Evolutionary conservation across 2,113 vertebrate species (phyloP).

Genomic region (Jacana jacana): DNA sequence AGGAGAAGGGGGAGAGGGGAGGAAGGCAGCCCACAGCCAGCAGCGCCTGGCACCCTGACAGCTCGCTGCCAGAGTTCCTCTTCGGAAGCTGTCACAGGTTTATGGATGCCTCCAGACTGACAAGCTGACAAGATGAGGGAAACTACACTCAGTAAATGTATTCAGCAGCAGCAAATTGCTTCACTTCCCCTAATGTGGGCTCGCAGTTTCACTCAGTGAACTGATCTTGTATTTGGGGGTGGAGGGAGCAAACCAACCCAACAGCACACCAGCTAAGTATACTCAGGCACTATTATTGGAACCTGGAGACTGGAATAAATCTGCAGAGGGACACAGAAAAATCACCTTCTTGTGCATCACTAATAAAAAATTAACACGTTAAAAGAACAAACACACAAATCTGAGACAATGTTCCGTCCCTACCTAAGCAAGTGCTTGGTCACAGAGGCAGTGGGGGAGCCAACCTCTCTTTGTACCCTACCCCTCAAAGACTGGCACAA

Average conservation of each 20-base stretch:
- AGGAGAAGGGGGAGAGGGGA: neutral
- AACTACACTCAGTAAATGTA: slow-evolving; percentile 4
- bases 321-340: neutral
- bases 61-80: neutral
- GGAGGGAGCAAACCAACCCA: neutral
- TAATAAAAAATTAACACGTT: neutral
- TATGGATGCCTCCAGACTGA: slow-evolving; percentile 37
- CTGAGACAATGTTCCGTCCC: neutral
- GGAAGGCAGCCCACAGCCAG: neutral
- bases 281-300: neutral
- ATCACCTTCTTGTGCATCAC: neutral
- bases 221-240: neutral
- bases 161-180: slow-evolving; percentile 23
- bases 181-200: neutral
- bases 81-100: slow-evolving; percentile 11
- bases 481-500: neutral
- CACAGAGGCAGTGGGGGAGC: neutral
- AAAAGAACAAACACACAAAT: neutral
- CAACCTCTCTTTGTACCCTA: neutral
- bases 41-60: slow-evolving; percentile 12
- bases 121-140: slow-evolving; percentile 12
- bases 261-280: neutral
- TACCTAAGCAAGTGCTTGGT: neutral
- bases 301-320: neutral
- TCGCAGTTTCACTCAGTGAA: neutral